Evolutionary conservation across 2,888 invertebrate genomes (phyloP), one percentile per base, ranked within the genome.

Genomic region (Cremastobaeus sp.): DNA sequence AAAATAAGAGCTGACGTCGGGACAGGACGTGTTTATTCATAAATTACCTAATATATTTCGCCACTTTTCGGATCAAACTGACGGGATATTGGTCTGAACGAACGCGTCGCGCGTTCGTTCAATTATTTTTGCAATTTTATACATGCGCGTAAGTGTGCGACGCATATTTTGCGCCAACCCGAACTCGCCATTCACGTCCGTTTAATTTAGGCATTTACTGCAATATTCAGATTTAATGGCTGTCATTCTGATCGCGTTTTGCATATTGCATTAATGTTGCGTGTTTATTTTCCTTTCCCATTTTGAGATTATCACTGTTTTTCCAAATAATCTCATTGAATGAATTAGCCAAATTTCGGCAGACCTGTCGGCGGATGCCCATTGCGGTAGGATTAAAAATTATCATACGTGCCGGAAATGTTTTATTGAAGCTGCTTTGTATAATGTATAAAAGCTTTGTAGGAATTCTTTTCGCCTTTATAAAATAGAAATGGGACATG

Each of bases 101-200:
- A 11, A 11, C 12, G 35, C 3, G 47, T 25, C 48, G 32, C 54
- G 37, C 21, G 66, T 52, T 70, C 55, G 71, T 74, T 74, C 68
- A 64, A 71, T 76, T 76, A 74, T 74, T 76, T 71, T 76, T 74
- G 62, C 64, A 71, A 68, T 76, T 71, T 68, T 64, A 71, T 68
- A 64, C 65, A 37, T 55, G 21, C 35, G 20, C 62, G 43, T 48
- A 48, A 50, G 15, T 50, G 59, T 32, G 69, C 50, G 54, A 18
- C 35, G 60, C 70, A 74, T 70, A 74, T 70, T 76, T 76, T 72
- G 72, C 72, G 60, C 43, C 39, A 14, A 57, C 60, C 52, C 47
- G 52, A 64, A 52, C 48, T 43, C 60, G 71, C 69, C 69, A 68
- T 72, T 62, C 71, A 69, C 52, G 69, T 68, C 60, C 65, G 41